Conservation (phyloP, 2,888 invertebrate genomes). For the Camponotus fellah region DNA sequence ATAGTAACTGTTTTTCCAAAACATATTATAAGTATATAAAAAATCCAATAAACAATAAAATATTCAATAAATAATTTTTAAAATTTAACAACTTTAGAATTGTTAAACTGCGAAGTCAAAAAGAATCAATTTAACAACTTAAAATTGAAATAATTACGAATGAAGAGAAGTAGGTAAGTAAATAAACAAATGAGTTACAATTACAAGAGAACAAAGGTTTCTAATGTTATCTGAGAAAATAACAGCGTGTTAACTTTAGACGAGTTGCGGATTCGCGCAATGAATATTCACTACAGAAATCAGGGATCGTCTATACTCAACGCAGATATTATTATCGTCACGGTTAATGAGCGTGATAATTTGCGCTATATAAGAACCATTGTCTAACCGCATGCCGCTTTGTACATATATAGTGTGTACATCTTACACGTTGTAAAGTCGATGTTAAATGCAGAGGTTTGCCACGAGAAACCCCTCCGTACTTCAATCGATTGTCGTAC, state of each 20-base stretch:
- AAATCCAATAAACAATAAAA: not conserved
- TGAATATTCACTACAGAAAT: constrained; percentile 27
- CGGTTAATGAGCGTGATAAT: constrained; percentile 29
- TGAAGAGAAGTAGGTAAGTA: not conserved
- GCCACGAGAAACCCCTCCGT: constrained; percentile 24
- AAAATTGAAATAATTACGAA: not conserved
- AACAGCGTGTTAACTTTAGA: constrained; percentile 22
- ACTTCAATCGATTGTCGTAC: constrained; percentile 51
- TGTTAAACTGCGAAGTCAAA: not conserved
- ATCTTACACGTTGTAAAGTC: constrained; percentile 8
- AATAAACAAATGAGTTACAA: not conserved
- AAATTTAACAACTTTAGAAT: not conserved
- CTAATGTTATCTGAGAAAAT: constrained; percentile 19
- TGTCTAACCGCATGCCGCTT: constrained; percentile 22
- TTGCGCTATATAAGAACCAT: constrained; percentile 25
- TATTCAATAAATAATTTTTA: not conserved
- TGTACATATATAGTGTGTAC: not conserved
- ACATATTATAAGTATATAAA: constrained; percentile 1
- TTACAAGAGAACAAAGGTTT: not conserved
- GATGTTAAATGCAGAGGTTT: constrained; percentile 34
- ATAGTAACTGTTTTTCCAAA: not conserved
- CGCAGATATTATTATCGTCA: constrained; percentile 17
- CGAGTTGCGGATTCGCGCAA: not conserved
- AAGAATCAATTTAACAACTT: not conserved
- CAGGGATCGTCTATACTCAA: constrained; percentile 11